Percentiles rank a stretch among this genome's conserved stretches.
Evolutionary conservation across 35 echinoderm and acorn worm species (phyloP).

Genomic region (Ophiothrix spiculata): DNA sequence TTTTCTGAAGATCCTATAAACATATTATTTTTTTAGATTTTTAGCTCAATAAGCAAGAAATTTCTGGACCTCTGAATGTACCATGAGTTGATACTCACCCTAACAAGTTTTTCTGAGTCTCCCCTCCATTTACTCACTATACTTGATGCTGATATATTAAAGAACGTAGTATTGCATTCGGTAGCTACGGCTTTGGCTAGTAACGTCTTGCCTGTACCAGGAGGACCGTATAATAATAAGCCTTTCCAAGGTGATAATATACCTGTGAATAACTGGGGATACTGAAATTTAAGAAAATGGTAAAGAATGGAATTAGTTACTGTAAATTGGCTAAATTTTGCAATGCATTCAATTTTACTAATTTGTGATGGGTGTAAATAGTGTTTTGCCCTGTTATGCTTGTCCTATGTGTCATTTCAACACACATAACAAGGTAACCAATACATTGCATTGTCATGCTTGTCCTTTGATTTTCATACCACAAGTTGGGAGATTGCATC

Average conservation of each 20-base stretch:
- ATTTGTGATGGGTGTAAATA: too few species aligned
- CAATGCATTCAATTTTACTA: too few species aligned
- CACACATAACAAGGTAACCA: too few species aligned
- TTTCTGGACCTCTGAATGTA: too few species aligned
- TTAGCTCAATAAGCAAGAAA: too few species aligned
- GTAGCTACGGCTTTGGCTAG: constrained; percentile 96
- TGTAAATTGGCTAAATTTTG: neutral
- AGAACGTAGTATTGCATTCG: constrained; percentile 98
- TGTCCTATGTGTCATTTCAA: too few species aligned
- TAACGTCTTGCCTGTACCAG: constrained; percentile 91
- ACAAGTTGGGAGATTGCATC: too few species aligned
- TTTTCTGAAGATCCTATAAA: too few species aligned
- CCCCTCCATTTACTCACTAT: constrained; percentile 99
- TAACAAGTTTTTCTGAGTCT: constrained; percentile 96
- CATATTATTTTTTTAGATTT: too few species aligned
- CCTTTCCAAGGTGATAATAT: constrained; percentile 98
- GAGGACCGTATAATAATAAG: constrained; percentile 90
- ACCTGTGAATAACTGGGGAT: constrained; percentile 97
- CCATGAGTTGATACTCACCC: constrained; percentile 65
- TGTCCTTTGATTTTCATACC: too few species aligned
- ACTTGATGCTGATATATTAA: constrained; percentile 97
- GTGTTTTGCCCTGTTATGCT: too few species aligned
- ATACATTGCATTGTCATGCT: too few species aligned
- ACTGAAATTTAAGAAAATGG: constrained; percentile 45
- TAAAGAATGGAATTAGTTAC: neutral